Evolutionary conservation across 2,113 vertebrate genomes (phyloP).

Genomic region (Chrysochloris asiatica): DNA sequence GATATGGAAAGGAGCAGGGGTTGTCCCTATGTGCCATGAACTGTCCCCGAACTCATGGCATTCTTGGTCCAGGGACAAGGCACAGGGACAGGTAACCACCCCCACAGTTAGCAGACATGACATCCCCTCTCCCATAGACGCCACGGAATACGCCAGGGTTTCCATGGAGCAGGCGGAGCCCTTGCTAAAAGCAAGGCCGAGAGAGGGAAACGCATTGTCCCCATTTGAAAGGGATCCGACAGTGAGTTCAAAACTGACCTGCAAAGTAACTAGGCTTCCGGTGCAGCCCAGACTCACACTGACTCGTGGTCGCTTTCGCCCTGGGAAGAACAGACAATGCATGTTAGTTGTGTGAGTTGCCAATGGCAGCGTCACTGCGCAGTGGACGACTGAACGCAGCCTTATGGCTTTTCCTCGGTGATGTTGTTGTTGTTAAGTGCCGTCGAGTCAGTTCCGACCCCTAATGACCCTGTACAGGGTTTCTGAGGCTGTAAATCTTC

Average conservation of each 20-base stretch:
- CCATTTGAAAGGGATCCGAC: constrained; percentile 66
- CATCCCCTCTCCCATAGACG: neutral
- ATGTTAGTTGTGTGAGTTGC: no score
- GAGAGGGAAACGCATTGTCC: constrained; percentile 59
- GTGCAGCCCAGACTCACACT: constrained; percentile 75
- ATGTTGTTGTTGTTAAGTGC: no score
- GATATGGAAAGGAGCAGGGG: constrained; percentile 24
- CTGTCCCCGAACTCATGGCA: neutral
- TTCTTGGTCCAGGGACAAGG: neutral
- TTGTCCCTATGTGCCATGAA: neutral
- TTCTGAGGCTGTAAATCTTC: no score
- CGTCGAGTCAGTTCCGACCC: no score
- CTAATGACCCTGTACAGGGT: no score
- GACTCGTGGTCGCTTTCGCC: constrained; percentile 68
- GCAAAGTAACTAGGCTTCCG: constrained; percentile 77
- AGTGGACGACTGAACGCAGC: no score
- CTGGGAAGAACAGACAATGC: constrained; percentile 70
- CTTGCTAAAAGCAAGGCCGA: neutral
- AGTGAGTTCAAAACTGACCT: constrained; percentile 76
- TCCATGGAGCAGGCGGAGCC: neutral
- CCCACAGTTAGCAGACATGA: neutral
- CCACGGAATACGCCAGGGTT: rapidly evolving
- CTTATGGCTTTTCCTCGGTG: no score
- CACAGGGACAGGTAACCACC: neutral
- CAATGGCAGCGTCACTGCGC: no score